These are phyloP conservation scores for Phortica variegata DNA, from an alignment of 1,140 invertebrate genomes.

Conservation along the genomic window DNA sequence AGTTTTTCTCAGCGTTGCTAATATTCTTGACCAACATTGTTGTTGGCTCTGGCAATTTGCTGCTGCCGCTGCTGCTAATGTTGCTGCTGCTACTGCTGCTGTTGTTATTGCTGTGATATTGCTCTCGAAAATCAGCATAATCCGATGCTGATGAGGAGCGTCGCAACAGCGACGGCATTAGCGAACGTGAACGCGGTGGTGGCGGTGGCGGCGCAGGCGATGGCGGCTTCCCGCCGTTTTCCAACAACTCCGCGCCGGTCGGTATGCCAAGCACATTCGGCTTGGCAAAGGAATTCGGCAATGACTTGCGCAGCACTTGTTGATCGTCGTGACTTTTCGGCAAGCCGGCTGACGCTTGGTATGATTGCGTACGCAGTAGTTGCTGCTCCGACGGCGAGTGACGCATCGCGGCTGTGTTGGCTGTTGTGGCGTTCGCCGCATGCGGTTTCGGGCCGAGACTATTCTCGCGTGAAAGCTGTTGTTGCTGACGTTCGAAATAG, in stretches of 20 bases:
- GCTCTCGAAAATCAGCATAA: constrained; percentile 61
- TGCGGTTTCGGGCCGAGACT: not conserved
- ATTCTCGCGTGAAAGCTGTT: constrained; percentile 18
- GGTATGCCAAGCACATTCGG: constrained; percentile 23
- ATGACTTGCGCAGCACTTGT: constrained; percentile 37
- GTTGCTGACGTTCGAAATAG: constrained; percentile 78
- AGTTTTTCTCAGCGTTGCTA: constrained; percentile 42
- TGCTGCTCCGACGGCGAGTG: constrained; percentile 23
- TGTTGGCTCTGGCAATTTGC: constrained; percentile 17
- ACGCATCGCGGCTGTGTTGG: constrained; percentile 15
- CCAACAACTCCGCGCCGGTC: not conserved
- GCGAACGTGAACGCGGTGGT: constrained; percentile 61
- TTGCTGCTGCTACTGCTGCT: constrained; percentile 25
- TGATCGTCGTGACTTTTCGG: constrained; percentile 8
- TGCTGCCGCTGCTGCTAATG: constrained; percentile 30
- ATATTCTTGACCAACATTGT: constrained; percentile 44
- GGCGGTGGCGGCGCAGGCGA: constrained; percentile 61
- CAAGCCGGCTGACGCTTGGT: constrained; percentile 11
- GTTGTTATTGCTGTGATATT: constrained; percentile 23
- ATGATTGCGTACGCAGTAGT: constrained; percentile 37
- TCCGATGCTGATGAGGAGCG: constrained; percentile 71
- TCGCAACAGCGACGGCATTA: constrained; percentile 58
- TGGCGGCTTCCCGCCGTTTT: constrained; percentile 4
- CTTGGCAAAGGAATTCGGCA: constrained; percentile 41
- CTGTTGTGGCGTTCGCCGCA: constrained; percentile 25